Evolutionary conservation across 2,797 vertebrate genomes (phyloP).

Genomic region (Tadarida brasiliensis): DNA sequence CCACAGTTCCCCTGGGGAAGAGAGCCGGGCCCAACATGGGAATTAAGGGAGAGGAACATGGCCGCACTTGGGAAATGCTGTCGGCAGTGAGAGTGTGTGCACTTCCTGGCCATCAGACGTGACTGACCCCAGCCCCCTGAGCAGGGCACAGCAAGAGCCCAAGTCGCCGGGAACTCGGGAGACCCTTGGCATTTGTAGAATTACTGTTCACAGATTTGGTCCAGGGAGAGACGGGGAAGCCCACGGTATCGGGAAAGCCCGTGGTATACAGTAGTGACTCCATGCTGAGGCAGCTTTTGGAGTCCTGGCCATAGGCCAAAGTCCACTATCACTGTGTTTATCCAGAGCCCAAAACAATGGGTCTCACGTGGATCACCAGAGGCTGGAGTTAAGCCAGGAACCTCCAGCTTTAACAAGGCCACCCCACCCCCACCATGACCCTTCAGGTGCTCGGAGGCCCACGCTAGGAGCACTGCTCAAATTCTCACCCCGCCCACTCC

Average conservation of each 20-base stretch:
- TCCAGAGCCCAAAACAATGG: not conserved
- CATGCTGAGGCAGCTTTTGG: not conserved
- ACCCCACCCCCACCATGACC: fast-evolving
- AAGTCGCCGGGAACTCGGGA: not conserved
- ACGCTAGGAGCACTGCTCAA: not conserved
- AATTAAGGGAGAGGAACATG: not conserved
- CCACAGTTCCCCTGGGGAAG: not conserved
- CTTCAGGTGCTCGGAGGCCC: fast-evolving
- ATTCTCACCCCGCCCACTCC: not conserved
- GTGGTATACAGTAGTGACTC: fast-evolving
- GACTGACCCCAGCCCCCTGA: not conserved
- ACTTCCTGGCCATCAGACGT: not conserved
- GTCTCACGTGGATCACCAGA: not conserved
- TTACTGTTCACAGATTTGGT: no score
- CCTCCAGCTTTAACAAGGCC: not conserved
- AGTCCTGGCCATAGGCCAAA: not conserved
- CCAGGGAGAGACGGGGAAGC: not conserved
- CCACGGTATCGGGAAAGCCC: no score
- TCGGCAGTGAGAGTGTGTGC: not conserved
- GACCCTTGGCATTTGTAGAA: not conserved
- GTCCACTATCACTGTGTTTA: not conserved
- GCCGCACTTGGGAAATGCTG: fast-evolving
- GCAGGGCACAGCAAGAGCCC: not conserved
- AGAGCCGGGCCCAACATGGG: not conserved
- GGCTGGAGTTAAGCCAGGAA: not conserved